Base-by-base conservation (phyloP, 2,113 vertebrate genomes). In the Hylia prasina region DNA sequence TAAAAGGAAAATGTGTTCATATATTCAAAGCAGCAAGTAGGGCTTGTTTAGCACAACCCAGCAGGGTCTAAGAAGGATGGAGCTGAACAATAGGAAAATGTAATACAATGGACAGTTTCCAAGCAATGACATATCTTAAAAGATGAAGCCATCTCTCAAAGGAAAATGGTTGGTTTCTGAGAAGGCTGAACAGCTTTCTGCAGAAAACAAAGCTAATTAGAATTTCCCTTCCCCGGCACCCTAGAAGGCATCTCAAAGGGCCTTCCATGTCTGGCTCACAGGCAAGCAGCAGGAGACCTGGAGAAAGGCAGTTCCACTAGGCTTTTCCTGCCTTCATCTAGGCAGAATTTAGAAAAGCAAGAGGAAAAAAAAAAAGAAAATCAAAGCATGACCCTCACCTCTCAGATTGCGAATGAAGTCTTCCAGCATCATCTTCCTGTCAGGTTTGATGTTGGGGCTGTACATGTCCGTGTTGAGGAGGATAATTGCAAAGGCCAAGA, bases 381-480 rank as follows among this genome's bases (percentile, higher is more conserved):
- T 12, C 9, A 70, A 70, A 88, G 53, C n/a, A 65, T 28, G 37
- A 72, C 17, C 14, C 98, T 98, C 66, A 99, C 99, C 99, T 98
- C 99, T 98, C 24, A 99, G 98, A 96, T 99, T 99, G 82, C 99
- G 99, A 94, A 99, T 99, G 89, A 99, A 99, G 97, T 99, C 99
- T 82, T 99, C 99, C 19, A 99, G 98, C 98, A 99, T 99, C 99
- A 99, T 99, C 98, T 99, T 99, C 89, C 99, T 98, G 96, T 99
- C 99, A 1, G 99, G 99, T 96, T 99, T 99, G 95, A 99, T 99
- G 98, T 99, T 99, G 84, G 99, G 99, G 27, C 99, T 99, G 97
- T 99, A 99, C 99, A 99, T 99, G 97, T 99, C 99, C 0, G 99
- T 99, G 98, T 99, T 99, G 97, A 99, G 99, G 18, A 99, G 99